Base-by-base conservation (phyloP, 2,797 vertebrate genomes). In the Dendrocincla tyrannina region DNA sequence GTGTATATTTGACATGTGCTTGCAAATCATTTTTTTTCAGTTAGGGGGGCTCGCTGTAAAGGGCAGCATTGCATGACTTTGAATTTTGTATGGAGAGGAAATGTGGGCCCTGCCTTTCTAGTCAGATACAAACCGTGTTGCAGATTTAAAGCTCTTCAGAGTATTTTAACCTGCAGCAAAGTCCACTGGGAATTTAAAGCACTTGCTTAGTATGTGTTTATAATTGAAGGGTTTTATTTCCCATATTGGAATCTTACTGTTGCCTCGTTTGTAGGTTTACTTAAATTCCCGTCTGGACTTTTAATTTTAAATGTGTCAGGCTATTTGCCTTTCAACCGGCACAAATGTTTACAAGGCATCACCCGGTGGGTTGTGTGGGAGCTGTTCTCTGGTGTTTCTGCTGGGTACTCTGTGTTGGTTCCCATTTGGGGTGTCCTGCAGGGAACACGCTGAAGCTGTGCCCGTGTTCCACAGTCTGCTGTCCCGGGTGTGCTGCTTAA, bases 121-220 rank as follows among this genome's bases (percentile, higher is more conserved):
- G n/a, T 42, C 32, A 13, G 33, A 11, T 39, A 10, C 16, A 64
- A 46, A 37, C 13, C 0, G 0, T 55, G 13, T 30, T 69, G 64
- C 5, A 8, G 49, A 56, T 39, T 75, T 78, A 41, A 82, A 87
- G 33, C 24, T 56, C 32, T 89, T 74, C 6, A 52, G 9, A 59
- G 25, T 60, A 50, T 37, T 90, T 53, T 22, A 52, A 73, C 27
- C 20, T 85, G 28, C 13, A 22, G 35, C 14, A 70, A 53, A 83
- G 20, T 35, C 25, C 3, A 7, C 17, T n/a, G 47, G 11, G 18
- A 88, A 35, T 75, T 63, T 44, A 4, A 39, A 62, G 20, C 41
- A 27, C 79, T 81, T 89, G 25, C 32, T 77, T 58, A 68, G 14
- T 47, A 8, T 44, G 2, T 83, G 10, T 72, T 72, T 78, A 8